phyloP scores from a whole-genome alignment of 2,113 vertebrate species.

The Ardeotis arabs region DNA sequence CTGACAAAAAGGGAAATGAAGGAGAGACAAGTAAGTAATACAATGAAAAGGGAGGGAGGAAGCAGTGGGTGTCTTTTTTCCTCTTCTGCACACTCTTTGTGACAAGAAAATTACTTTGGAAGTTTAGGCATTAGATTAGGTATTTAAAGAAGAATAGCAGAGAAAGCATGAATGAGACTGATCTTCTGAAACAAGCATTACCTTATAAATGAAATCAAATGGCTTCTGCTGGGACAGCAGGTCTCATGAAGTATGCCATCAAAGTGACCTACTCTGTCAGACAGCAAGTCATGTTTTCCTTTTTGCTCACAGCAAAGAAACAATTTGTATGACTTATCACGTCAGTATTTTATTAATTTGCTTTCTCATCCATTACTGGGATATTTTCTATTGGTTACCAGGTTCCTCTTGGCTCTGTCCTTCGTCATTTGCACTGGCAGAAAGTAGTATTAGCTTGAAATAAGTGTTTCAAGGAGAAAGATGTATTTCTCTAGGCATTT shows the following conservation, averaged over 20 bases:
- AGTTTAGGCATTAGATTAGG: neutral
- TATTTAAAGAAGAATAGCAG: neutral
- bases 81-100: neutral
- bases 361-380: constrained; percentile 21
- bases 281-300: neutral
- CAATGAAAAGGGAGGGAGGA: neutral
- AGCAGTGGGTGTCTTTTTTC: constrained; percentile 1
- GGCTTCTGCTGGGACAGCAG: neutral
- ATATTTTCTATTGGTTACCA: constrained; percentile 23
- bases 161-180: constrained; percentile 1
- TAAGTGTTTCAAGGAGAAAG: constrained; percentile 5
- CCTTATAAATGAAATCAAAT: constrained; percentile 34
- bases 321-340: neutral
- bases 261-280: constrained; percentile 5
- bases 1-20: constrained; percentile 3
- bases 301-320: neutral
- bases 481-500: neutral
- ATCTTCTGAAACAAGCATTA: constrained; percentile 15
- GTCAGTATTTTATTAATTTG: constrained; percentile 22
- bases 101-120: constrained; percentile 32
- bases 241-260: neutral
- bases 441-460: constrained; percentile 2
- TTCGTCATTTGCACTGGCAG: neutral
- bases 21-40: neutral
- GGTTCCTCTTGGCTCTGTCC: constrained; percentile 9